Base-by-base conservation (phyloP, 2,797 vertebrate species). In the Anguilla anguilla region DNA sequence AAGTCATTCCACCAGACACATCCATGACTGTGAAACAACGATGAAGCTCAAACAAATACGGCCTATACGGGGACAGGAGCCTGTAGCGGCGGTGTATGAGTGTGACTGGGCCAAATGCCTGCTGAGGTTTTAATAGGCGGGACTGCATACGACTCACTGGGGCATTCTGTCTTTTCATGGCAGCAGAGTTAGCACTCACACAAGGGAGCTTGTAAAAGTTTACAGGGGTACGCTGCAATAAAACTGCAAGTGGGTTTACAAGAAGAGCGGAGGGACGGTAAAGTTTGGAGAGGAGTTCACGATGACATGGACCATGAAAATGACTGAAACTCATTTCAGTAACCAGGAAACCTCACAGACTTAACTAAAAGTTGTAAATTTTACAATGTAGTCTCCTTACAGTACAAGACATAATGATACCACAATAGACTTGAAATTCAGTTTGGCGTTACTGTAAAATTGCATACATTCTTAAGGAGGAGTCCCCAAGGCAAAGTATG, bases 231-330 rank as follows among this genome's bases (percentile, higher is more conserved):
- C 69, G 87, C 89, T 55, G 64, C 77, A 46, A 88, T 86, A 92
- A 93, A 90, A 88, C 90, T 85, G 85, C 85, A 90, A 84, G 39
- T 31, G 79, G 74, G 89, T 93, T 94, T 92, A 93, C 90, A 90
- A 92, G 88, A 91, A 89, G 89, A 90, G 84, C 86, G 67, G 91
- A 90, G 89, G 88, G 89, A 92, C 85, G 89, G 89, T 92, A 91
- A 93, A 91, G 25, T 39, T 67, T 49, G 79, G 89, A 88, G 84
- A 89, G 85, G 83, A 89, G 89, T 88, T 92, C 88, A 92, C 91
- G 92, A 92, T 46, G 35, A 79, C 11, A 6, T 15, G 17, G 17
- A 79, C 35, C 31, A 79, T 79, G 74, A 31, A 13, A 72, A 72
- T 10, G n/a, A 31, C 67, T 28, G 4, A 46, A 43, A 46, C 74